Base-by-base conservation (phyloP, 1,140 invertebrate genomes). In the Musca vetustissima region DNA sequence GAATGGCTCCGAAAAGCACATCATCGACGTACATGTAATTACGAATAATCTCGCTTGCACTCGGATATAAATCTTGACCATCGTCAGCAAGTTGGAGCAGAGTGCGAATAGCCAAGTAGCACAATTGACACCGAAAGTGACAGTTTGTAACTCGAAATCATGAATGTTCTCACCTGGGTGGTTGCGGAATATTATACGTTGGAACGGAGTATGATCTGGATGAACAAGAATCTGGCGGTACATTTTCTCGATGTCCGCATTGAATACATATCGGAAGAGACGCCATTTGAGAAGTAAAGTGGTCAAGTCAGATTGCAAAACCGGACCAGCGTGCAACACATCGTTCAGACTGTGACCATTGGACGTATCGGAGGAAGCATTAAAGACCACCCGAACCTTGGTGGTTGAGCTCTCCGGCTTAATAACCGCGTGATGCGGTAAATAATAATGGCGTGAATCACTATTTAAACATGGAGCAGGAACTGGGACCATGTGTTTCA, bases 161-260 rank as follows among this genome's bases (percentile, higher is more conserved):
- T 49, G 47, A 49, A 49, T 49, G n/a, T 4, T 49, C n/a, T 49
- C 13, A 22, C 32, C 6, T 17, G 1, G 17, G 8, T 32, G 2
- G 8, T 76, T 25, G 21, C 79, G 67, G 77, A 83, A 84, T 1
- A 85, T 19, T 22, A 85, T 81, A 21, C 72, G 50, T 74, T 85
- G 83, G 59, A 73, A 78, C 9, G 64, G 68, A n/a, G 66, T 22
- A 66, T 80, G 48, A 22, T 72, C 49, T 43, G 50, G 8, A 52
- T 52, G 50, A 3, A 52, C 8, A 19, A 52, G n/a, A 21, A 52
- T 52, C 19, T 52, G 50, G 50, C 50, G 50, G 19, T 52, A 52
- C 50, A 52, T 21, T 19, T 52, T 52, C 19, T 52, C n/a, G 3
- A 52, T 52, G 19, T 52, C 17, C 3, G 71, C 73, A 13, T 72